A percentile compares a stretch with the other conserved stretches of the same genome.
phyloP scores from a whole-genome alignment of 2,113 vertebrate species.

The Oncorhynchus gorbuscha region DNA sequence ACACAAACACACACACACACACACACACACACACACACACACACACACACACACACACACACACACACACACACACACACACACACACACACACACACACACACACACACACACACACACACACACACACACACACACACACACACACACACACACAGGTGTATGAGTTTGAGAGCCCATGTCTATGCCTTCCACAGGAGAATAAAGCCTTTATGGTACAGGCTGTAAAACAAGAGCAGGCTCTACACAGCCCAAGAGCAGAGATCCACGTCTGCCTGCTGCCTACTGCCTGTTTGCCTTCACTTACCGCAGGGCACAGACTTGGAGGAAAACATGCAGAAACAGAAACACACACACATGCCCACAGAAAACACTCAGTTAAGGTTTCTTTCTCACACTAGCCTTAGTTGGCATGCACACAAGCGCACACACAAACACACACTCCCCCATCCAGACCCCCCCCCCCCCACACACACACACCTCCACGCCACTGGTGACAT shows the following conservation, averaged over 20 bases:
- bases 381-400: too few relatives aligned
- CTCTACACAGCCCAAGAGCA: slow-evolving; percentile 5
- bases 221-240: slow-evolving; percentile 31
- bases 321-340: background rate
- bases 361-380: background rate
- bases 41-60: too few relatives aligned
- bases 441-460: background rate
- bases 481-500: background rate
- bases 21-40: too few relatives aligned
- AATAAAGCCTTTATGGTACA: slow-evolving; percentile 46
- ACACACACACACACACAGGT: background rate
- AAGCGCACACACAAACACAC: background rate
- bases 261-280: slow-evolving; percentile 9
- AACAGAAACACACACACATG: background rate
- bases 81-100: too few relatives aligned
- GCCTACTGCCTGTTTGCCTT: background rate
- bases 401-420: background rate
- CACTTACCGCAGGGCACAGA: background rate
- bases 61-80: too few relatives aligned
- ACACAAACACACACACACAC: background rate
- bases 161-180: slow-evolving; percentile 40
- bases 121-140: slow-evolving; percentile 20
- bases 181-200: slow-evolving; percentile 43
- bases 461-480: background rate
- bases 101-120: background rate